phyloP scores from a whole-genome alignment of 2,113 vertebrate genomes.

The Nesogale talazaci region DNA sequence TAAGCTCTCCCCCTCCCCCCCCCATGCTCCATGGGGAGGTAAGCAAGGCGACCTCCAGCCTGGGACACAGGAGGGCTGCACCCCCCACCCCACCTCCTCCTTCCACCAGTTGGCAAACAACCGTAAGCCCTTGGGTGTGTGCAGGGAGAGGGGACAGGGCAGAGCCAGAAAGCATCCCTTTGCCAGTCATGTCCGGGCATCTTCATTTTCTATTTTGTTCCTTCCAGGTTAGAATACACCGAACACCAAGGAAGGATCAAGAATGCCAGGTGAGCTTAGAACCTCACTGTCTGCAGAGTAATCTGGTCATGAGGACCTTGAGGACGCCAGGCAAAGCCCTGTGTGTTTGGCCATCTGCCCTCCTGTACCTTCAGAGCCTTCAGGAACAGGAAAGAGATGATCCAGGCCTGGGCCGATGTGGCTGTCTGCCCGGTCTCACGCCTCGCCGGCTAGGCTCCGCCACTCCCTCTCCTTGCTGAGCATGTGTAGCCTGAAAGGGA shows the following conservation, averaged over 20 bases:
- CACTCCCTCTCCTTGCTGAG: not conserved
- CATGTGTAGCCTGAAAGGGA: not conserved
- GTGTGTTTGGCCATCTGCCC: not conserved
- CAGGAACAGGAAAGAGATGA: not conserved
- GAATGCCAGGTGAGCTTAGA: constrained; percentile 93
- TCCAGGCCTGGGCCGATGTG: no score
- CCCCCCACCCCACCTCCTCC: not conserved
- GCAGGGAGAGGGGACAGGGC: not conserved
- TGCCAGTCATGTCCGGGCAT: not conserved
- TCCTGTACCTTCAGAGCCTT: not conserved
- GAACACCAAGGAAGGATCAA: constrained; percentile 98
- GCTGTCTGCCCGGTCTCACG: not conserved
- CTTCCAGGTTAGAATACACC: constrained; percentile 89
- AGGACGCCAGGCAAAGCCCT: not conserved
- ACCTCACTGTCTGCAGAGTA: not conserved
- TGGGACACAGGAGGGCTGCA: not conserved
- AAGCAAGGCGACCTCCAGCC: not conserved
- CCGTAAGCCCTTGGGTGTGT: not conserved
- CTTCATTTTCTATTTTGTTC: constrained; percentile 70
- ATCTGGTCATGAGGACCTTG: not conserved
- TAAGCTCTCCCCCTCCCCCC: no score
- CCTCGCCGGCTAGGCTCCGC: not conserved
- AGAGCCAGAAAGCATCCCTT: not conserved
- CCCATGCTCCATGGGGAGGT: not conserved
- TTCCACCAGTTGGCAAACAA: not conserved